A percentile compares a stretch with the other conserved stretches of the same genome.
phyloP scores from a whole-genome alignment of 2,888 invertebrate genomes.

The Drepanosiphum platanoidis region DNA sequence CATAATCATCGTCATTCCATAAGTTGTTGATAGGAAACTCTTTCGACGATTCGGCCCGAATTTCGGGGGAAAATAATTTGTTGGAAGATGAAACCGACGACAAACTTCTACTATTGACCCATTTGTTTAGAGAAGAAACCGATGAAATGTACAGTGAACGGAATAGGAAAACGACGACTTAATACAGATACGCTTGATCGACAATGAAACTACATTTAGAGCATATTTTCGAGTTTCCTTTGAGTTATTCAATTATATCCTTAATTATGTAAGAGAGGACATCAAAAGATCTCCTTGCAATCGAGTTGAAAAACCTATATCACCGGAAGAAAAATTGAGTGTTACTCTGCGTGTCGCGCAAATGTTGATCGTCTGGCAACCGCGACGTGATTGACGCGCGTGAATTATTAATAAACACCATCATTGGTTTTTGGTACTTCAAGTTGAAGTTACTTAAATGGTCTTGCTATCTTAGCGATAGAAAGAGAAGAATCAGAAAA shows the following conservation, averaged over 20 bases:
- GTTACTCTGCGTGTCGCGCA: neutral
- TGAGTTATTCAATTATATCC: neutral
- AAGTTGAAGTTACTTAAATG: too few relatives aligned
- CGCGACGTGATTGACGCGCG: constrained; percentile 8
- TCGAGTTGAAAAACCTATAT: too few relatives aligned
- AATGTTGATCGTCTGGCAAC: neutral
- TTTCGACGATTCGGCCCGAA: too few relatives aligned
- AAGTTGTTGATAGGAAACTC: too few relatives aligned
- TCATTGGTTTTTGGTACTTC: too few relatives aligned
- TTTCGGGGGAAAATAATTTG: too few relatives aligned
- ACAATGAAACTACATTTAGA: neutral
- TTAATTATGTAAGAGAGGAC: neutral
- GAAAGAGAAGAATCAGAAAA: too few relatives aligned
- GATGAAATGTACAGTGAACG: neutral
- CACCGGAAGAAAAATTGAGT: too few relatives aligned
- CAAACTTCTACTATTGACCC: neutral
- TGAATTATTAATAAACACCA: neutral
- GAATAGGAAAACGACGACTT: neutral
- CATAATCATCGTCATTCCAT: too few relatives aligned
- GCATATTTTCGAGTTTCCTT: neutral
- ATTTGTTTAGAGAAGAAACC: neutral
- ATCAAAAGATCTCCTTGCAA: too few relatives aligned
- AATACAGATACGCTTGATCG: neutral
- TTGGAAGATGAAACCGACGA: neutral
- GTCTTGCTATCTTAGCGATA: too few relatives aligned